Percentiles rank a stretch among this genome's conserved stretches.
Evolutionary conservation across 2,113 vertebrate genomes (phyloP).

Genomic region (Cebus imitator): DNA sequence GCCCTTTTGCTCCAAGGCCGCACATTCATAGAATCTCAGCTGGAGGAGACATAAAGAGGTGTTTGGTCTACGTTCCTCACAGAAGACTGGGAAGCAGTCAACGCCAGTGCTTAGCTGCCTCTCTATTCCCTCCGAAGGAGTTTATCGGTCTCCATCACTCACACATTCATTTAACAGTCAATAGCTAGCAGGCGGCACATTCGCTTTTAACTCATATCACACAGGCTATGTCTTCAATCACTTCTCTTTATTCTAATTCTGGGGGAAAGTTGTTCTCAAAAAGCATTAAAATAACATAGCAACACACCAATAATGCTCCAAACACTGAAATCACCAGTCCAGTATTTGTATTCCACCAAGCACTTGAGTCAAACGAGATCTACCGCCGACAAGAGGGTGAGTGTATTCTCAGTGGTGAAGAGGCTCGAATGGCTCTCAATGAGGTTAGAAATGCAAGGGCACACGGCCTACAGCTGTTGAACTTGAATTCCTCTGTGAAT

Average conservation of each 20-base stretch:
- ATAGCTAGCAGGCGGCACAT: not conserved
- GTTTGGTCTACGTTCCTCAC: not conserved
- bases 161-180: not conserved
- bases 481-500: constrained; percentile 41
- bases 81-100: not conserved
- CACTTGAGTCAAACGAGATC: constrained; percentile 1
- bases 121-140: not conserved
- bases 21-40: not conserved
- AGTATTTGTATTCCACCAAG: not conserved
- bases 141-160: not conserved
- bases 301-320: not conserved
- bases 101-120: not conserved
- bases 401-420: constrained; percentile 21
- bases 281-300: not conserved
- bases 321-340: not conserved
- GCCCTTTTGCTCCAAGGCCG: not conserved
- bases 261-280: not conserved
- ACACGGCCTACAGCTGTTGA: not conserved
- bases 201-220: not conserved
- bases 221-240: not conserved
- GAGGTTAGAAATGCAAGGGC: not conserved
- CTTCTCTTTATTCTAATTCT: not conserved
- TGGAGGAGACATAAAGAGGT: not conserved
- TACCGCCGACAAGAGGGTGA: not conserved
- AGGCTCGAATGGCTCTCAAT: not conserved